A percentile compares a stretch with the other conserved stretches of the same genome.
Evolutionary conservation across 2,888 invertebrate species (phyloP).

Genomic region (Drosophila rubida): DNA sequence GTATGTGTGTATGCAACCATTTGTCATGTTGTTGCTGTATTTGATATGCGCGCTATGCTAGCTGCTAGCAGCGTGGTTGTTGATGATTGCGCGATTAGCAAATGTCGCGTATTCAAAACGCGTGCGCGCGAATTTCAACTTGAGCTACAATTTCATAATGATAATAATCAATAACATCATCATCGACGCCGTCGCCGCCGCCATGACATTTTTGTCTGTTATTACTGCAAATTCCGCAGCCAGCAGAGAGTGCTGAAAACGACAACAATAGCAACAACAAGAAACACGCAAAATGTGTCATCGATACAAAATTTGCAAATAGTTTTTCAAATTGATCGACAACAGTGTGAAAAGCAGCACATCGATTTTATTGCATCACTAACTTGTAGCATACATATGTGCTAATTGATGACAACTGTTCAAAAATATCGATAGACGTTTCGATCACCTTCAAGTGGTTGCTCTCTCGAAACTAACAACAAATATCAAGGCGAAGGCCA

Average conservation of each 20-base stretch:
- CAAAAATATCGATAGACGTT: not conserved
- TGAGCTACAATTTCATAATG: conserved; percentile 69
- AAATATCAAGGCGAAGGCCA: conserved; percentile 47
- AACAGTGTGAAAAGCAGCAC: not conserved
- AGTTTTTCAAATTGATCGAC: not conserved
- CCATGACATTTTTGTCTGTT: conserved; percentile 15
- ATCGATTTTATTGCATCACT: conserved; percentile 7
- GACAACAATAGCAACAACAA: not conserved
- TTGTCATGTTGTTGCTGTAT: conserved; percentile 45
- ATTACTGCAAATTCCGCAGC: conserved; percentile 15
- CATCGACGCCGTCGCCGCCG: conserved; percentile 19
- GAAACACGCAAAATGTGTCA: not conserved
- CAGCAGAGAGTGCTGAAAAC: not conserved
- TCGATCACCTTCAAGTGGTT: conserved; percentile 3
- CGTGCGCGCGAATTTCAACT: conserved; percentile 68
- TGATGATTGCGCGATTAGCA: conserved; percentile 72
- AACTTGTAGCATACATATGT: conserved; percentile 20
- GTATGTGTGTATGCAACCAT: conserved; percentile 23
- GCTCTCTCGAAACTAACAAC: conserved; percentile 5
- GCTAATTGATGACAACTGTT: conserved; percentile 15
- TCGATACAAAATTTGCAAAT: not conserved
- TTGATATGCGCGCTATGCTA: conserved; percentile 57
- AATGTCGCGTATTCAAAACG: conserved; percentile 72
- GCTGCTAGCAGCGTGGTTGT: not conserved
- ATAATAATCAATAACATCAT: conserved; percentile 38